Base-by-base conservation (phyloP, 2,888 invertebrate genomes). In the Hermaeophaga mercurialis region DNA sequence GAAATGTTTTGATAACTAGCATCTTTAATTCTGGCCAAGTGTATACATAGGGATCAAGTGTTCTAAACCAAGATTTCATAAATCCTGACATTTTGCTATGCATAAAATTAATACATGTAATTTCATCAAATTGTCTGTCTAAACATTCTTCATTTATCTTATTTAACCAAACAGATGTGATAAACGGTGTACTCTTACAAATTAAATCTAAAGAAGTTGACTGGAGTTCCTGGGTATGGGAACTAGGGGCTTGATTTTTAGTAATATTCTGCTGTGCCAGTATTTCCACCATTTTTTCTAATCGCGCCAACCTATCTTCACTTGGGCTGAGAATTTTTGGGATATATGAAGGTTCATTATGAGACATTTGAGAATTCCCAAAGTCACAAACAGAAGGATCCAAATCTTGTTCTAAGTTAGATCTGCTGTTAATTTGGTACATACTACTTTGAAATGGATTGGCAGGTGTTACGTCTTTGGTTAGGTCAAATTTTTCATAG, bases 21-120 rank as follows among this genome's bases (percentile, higher is more conserved):
- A 70, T 56, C 60, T 70, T 70, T 53, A 70, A 56, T 54, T 71
- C 71, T 5, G 68, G 70, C 71, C 71, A 71, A 9, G 70, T 68
- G 50, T 65, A 70, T 49, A 70, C 62, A 58, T 62, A 67, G 45
- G 53, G 54, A 5, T 64, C 39, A 1, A 71, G 54, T 9, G 64
- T 66, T 46, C 70, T 71, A 44, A 65, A 70, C 71, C 71, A 71
- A 24, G 70, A 64, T 44, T 71, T 71, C 28, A 71, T 62, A 43
- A 70, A 62, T 9, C 71, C 70, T 14, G 69, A 62, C 70, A 71
- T 70, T 61, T 66, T 62, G 36, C 57, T 65, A 34, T 61, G 59
- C 57, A 68, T 54, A 56, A 61, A 70, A 28, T 63, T 56, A 22
- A 71, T 67, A 14, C 66, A 64, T 6, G 57, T 61, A 41, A 61